These are phyloP conservation scores for Orgyia antiqua DNA, from an alignment of 2,888 invertebrate genomes.

Conservation along the genomic window DNA sequence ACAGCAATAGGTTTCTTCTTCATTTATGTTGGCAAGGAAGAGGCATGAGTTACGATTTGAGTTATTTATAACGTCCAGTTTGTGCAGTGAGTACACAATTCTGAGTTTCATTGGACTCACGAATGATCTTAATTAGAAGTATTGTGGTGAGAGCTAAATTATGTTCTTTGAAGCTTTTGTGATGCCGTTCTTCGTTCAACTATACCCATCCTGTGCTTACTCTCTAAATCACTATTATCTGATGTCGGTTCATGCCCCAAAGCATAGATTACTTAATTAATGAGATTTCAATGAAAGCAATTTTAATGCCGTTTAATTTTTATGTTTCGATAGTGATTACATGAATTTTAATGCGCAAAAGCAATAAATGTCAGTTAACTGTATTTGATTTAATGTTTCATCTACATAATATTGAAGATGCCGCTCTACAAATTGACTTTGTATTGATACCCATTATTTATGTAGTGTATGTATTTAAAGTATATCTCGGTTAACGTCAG, in stretches of 20 bases:
- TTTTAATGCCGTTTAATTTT: conserved; percentile 61
- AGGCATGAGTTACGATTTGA: conserved; percentile 64
- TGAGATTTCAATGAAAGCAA: conserved; percentile 67
- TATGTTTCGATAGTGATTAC: conserved; percentile 54
- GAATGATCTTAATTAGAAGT: conserved; percentile 76
- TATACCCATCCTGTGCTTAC: conserved; percentile 22
- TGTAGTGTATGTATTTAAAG: conserved; percentile 32
- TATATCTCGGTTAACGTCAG: conserved; percentile 38
- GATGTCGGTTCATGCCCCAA: conserved; percentile 47
- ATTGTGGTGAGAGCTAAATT: conserved; percentile 67
- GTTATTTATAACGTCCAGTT: conserved; percentile 73
- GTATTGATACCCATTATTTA: conserved; percentile 41
- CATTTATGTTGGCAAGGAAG: conserved; percentile 47
- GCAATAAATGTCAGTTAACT: conserved; percentile 55
- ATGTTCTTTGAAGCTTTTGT: conserved; percentile 51
- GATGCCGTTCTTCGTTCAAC: conserved; percentile 27
- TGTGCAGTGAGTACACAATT: conserved; percentile 59
- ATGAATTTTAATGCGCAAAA: conserved; percentile 65
- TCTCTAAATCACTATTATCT: conserved; percentile 63
- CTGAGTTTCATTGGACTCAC: conserved; percentile 59
- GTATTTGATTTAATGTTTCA: conserved; percentile 50
- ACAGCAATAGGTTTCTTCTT: conserved; percentile 27
- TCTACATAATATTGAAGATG: conserved; percentile 43
- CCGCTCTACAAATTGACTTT: conserved; percentile 48
- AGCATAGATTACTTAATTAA: conserved; percentile 70